Evolutionary conservation across 2,888 invertebrate genomes (phyloP).

Genomic region (Selenia dentaria): DNA sequence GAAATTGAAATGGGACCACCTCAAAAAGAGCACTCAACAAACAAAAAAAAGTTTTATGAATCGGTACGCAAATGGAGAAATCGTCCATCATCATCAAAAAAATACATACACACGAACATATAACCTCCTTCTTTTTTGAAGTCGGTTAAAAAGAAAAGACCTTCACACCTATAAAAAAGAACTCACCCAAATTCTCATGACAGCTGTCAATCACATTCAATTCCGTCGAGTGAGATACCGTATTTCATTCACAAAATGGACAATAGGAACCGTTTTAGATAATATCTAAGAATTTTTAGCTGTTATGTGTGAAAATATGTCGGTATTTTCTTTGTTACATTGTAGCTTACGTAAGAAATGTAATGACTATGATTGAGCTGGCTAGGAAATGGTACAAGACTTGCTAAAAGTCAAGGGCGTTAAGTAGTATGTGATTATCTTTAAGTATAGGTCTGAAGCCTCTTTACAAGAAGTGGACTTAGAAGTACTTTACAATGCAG

Average conservation of each 20-base stretch:
- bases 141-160: no score
- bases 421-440: background rate
- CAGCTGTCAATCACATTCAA: slow-evolving; percentile 6
- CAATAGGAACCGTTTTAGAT: slow-evolving; percentile 18
- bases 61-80: no score
- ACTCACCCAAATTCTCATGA: background rate
- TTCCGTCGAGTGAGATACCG: slow-evolving; percentile 5
- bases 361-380: slow-evolving; percentile 9
- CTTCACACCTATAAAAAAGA: no score
- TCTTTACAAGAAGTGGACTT: no score
- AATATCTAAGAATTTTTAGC: slow-evolving; percentile 9
- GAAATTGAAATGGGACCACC: no score
- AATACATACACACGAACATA: no score
- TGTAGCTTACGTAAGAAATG: slow-evolving; percentile 5
- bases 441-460: slow-evolving; percentile 2
- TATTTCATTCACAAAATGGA: slow-evolving; percentile 16
- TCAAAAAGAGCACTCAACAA: no score
- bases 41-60: no score
- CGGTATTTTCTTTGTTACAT: slow-evolving; percentile 11
- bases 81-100: no score
- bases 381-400: slow-evolving; percentile 8
- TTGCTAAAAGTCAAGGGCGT: slow-evolving; percentile 21
- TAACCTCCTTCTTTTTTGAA: no score
- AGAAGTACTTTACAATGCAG: no score
- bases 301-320: slow-evolving; percentile 18